Conservation (phyloP, 2,113 vertebrate species). For the Pteruthius melanotis region DNA sequence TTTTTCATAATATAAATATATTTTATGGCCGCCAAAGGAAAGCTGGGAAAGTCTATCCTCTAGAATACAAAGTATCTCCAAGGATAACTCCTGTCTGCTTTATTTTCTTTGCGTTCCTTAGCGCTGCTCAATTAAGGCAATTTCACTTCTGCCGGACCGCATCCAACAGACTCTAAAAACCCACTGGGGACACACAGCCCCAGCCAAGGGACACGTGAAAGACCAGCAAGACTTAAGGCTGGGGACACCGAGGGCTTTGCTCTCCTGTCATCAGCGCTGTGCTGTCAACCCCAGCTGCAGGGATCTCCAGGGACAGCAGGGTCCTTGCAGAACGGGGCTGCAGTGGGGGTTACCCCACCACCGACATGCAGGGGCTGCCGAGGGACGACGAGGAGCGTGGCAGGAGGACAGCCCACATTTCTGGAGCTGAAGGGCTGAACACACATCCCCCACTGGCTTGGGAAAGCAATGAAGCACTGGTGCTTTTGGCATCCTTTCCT, state of each 20-base stretch:
- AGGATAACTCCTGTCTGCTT: conserved; percentile 23
- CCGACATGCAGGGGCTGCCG: background rate
- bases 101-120: conserved; percentile 23
- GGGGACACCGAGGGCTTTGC: background rate
- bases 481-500: background rate
- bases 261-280: background rate
- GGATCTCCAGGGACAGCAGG: background rate
- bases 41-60: conserved; percentile 49
- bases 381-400: background rate
- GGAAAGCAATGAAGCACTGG: background rate
- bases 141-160: background rate
- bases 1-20: conserved; percentile 38
- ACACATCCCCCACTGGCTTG: background rate
- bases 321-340: background rate
- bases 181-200: background rate
- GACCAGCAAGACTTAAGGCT: background rate
- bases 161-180: conserved; percentile 25
- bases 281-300: background rate
- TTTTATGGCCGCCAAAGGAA: conserved; percentile 45
- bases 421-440: background rate
- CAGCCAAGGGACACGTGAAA: conserved; percentile 29
- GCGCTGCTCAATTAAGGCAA: conserved; percentile 50
- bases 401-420: background rate
- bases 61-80: conserved; percentile 32
- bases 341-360: background rate